Percentiles rank a stretch among this genome's conserved stretches.
These are phyloP conservation scores for Oreochromis aureus DNA, from an alignment of 2,113 vertebrate genomes.

Conservation along the genomic window DNA sequence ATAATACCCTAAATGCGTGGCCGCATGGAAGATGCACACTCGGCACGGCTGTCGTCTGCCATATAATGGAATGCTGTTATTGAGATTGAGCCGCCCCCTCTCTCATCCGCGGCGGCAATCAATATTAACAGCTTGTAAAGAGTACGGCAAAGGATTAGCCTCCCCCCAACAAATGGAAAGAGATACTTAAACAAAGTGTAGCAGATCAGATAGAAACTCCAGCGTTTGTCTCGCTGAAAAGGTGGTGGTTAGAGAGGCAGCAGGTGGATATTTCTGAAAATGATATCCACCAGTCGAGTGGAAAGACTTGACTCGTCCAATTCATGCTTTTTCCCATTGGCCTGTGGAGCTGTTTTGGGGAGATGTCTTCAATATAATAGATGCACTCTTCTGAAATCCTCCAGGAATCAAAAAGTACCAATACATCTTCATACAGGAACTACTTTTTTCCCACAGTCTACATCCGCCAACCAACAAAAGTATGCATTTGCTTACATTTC, in stretches of 20 bases:
- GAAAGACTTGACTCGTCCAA: not conserved
- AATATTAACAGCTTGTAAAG: slow-evolving; percentile 76
- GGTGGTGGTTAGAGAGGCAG: not conserved
- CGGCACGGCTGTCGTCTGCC: slow-evolving; percentile 55
- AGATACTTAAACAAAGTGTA: slow-evolving; percentile 71
- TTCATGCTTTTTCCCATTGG: not conserved
- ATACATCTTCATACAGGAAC: not conserved
- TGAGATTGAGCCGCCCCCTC: slow-evolving; percentile 69
- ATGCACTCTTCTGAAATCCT: not conserved
- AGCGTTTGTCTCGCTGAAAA: not conserved
- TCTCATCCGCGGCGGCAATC: slow-evolving; percentile 62
- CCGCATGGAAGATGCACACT: slow-evolving; percentile 62
- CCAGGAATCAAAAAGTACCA: not conserved
- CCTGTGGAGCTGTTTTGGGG: not conserved
- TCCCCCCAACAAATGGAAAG: slow-evolving; percentile 46
- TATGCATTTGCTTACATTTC: not conserved
- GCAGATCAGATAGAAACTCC: not conserved
- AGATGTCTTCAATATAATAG: not conserved
- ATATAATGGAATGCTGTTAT: slow-evolving; percentile 75
- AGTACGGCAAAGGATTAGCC: slow-evolving; percentile 54
- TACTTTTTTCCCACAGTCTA: not conserved
- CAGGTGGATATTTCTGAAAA: not conserved
- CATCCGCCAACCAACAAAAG: not conserved
- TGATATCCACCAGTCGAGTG: not conserved
- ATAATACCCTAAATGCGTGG: slow-evolving; percentile 66